Evolutionary conservation across 2,797 vertebrate species (phyloP), one percentile per base, ranked within the genome.

Genomic region (Iguana delicatissima): DNA sequence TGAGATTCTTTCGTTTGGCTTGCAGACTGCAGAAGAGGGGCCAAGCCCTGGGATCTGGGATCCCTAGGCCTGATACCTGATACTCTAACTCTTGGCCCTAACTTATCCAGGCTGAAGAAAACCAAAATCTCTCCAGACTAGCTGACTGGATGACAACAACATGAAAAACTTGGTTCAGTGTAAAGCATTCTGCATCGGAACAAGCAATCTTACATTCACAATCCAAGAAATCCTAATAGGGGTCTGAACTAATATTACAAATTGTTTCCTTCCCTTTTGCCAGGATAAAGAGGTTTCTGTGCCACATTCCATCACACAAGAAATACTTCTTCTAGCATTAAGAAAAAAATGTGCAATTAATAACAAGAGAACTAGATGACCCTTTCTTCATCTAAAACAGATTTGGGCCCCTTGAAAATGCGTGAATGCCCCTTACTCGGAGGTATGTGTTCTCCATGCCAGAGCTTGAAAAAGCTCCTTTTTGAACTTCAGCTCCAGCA

Each of bases 241-340:
- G 26, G 14, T 35, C 55, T 59, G 59, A 22, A 26, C 35, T 38
- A 20, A 26, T 18, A 83, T 38, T n/a, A 59, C 32, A 32, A 59
- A 83, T 16, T 62, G 10, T 20, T 38, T 77, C 38, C 22, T 22
- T 93, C 69, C 88, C 80, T 91, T 57, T 77, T 67, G 81, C 88
- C 80, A 42, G 29, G 85, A 0, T 6, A 84, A 82, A 72, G 59
- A 84, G 62, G 62, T 72, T 88, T 69, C 50, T 72, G 55, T 14
- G 73, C 84, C 80, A 59, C 80, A 55, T 87, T 80, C 84, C 90
- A 81, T 86, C n/a, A 22, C 1, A 14, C 73, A 67, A 62, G 35
- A 42, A 81, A 29, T 0, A 69, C 85, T 87, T 46, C 80, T 80
- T 81, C 4, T 79, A 85, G 92, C 91, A 89, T 93, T 92, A 93